Evolutionary conservation across 1,140 invertebrate species (phyloP).

Genomic region (Sipha flava): DNA sequence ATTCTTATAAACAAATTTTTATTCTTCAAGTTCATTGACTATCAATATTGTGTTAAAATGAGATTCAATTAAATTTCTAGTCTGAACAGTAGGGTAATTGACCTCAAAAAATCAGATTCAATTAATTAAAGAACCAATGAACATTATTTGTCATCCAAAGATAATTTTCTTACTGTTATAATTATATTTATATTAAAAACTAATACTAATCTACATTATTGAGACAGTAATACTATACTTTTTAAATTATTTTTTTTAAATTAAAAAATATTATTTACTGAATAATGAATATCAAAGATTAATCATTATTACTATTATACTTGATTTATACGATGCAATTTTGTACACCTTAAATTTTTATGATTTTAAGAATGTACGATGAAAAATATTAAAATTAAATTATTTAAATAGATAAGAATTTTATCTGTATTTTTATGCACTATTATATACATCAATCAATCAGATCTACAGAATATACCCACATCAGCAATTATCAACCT

Average conservation of each 20-base stretch:
- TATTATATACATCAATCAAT: neutral
- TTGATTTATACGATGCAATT: neutral
- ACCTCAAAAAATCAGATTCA: neutral
- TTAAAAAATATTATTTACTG: too few species aligned
- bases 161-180: neutral
- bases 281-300: neutral
- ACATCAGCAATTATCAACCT: constrained; percentile 17
- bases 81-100: neutral
- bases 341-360: neutral
- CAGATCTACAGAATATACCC: neutral
- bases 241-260: too few species aligned
- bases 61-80: neutral
- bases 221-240: too few species aligned
- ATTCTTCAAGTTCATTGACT: neutral
- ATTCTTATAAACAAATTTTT: neutral
- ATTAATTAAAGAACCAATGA: neutral
- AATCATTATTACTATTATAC: neutral
- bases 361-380: neutral
- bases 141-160: neutral
- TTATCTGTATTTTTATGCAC: neutral
- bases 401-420: neutral
- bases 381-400: neutral
- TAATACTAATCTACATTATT: neutral
- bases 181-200: neutral
- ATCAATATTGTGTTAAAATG: neutral